These are phyloP conservation scores for Melospiza georgiana DNA, from an alignment of 2,113 vertebrate species.

Conservation along the genomic window DNA sequence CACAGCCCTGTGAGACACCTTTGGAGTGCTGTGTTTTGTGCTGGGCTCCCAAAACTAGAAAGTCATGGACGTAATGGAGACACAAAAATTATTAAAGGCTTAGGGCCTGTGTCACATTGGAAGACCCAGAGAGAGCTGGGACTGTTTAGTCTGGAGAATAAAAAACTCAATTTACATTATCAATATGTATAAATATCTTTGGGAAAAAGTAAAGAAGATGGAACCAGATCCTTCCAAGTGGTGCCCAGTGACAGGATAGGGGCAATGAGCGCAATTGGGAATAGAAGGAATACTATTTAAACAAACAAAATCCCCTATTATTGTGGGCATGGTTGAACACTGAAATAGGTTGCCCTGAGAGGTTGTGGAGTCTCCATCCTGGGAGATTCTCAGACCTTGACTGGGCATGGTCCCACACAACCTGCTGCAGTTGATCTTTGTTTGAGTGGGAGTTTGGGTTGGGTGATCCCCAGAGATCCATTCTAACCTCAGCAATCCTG, in stretches of 20 bases:
- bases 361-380: neutral
- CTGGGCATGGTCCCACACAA: neutral
- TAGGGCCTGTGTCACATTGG: neutral
- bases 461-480: neutral
- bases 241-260: neutral
- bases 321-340: neutral
- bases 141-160: neutral
- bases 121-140: neutral
- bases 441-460: neutral
- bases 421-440: neutral
- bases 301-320: fast-evolving
- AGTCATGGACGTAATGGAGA: neutral
- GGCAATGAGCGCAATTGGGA: neutral
- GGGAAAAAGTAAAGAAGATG: neutral
- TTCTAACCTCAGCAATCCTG: neutral
- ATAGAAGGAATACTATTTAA: neutral
- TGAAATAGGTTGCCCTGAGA: neutral
- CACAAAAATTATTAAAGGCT: neutral
- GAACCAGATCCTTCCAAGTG: neutral
- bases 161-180: neutral
- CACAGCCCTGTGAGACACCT: neutral
- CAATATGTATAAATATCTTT: neutral
- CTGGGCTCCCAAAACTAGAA: neutral
- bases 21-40: neutral
- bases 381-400: neutral